A percentile compares a stretch with the other conserved stretches of the same genome.
These are phyloP conservation scores for Columbina picui DNA, from an alignment of 2,113 vertebrate genomes.

Conservation along the genomic window DNA sequence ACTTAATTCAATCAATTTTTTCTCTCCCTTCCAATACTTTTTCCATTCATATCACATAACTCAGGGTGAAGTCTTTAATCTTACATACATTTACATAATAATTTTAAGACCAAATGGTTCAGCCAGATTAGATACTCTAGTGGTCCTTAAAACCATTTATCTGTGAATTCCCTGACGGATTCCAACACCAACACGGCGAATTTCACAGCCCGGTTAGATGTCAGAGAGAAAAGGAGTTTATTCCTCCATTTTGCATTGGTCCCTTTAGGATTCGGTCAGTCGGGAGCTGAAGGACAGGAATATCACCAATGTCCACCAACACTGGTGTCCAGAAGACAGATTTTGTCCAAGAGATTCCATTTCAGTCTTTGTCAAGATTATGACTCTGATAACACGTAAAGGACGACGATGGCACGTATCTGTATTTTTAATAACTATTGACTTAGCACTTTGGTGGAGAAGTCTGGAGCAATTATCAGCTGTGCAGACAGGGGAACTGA, in stretches of 20 bases:
- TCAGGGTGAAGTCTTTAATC: not conserved
- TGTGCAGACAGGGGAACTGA: not conserved
- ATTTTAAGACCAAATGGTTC: constrained; percentile 33
- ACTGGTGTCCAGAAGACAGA: not conserved
- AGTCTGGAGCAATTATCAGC: not conserved
- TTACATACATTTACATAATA: constrained; percentile 38
- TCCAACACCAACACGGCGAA: not conserved
- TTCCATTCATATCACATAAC: not conserved
- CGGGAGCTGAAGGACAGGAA: not conserved
- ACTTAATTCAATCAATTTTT: constrained; percentile 1
- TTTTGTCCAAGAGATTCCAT: not conserved
- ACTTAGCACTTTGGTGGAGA: not conserved
- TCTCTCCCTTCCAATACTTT: not conserved
- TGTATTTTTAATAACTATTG: not conserved
- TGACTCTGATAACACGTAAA: not conserved
- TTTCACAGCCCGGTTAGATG: not conserved
- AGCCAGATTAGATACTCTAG: constrained; percentile 10
- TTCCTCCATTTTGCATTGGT: not conserved
- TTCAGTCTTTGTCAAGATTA: not conserved
- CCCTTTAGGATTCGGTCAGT: not conserved
- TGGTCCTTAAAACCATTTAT: constrained; percentile 18
- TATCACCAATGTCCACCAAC: not conserved
- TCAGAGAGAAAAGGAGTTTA: not conserved
- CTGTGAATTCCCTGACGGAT: not conserved
- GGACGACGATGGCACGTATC: not conserved